Base-by-base conservation (phyloP, 2,113 vertebrate genomes). In the Onychostoma macrolepis region DNA sequence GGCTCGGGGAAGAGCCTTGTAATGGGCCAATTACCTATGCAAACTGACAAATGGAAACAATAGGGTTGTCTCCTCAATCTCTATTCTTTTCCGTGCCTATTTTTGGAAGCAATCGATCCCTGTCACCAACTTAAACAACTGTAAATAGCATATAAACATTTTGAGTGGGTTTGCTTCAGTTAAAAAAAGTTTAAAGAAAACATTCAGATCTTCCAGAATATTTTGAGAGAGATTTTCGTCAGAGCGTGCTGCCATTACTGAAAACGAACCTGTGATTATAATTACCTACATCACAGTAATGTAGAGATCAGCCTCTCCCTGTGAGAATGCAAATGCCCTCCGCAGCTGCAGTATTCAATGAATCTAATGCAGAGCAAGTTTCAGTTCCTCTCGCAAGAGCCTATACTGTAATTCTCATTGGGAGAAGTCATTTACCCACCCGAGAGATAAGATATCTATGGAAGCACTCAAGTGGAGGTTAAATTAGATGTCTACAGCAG, bases 261-360 rank as follows among this genome's bases (percentile, higher is more conserved):
- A 86, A 88, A 87, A 87, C 86, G 85, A 92, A 85, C 87, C 91
- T 88, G 91, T 93, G 91, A 94, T 92, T 90, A 87, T 89, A 90
- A 89, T 91, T 91, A 92, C 91, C 92, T 90, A 86, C 83, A 89
- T 61, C 80, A 67, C 83, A 53, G 88, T 79, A 86, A 83, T 83
- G 43, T 30, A 87, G 67, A 72, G 77, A 83, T 72, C 43, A 76
- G 7, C 10, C 82, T 78, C 87, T 87, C 84, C 4, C 17, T 30
- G 72, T 36, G 72, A 28, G 61, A 78, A 85, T 83, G 83, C 74
- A 87, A 86, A 89, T 84, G 79, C 75, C 4, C 65, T 48, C 67
- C 11, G 58, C 63, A 87, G 61, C 74, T 86, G 86, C 41, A 10
- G n/a, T 26, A 67, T 53, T 85, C 61, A 77, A 80, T 53, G 11